These are phyloP conservation scores for Ditylenchus dipsaci DNA, from an alignment of 1,140 invertebrate species.

Conservation along the genomic window DNA sequence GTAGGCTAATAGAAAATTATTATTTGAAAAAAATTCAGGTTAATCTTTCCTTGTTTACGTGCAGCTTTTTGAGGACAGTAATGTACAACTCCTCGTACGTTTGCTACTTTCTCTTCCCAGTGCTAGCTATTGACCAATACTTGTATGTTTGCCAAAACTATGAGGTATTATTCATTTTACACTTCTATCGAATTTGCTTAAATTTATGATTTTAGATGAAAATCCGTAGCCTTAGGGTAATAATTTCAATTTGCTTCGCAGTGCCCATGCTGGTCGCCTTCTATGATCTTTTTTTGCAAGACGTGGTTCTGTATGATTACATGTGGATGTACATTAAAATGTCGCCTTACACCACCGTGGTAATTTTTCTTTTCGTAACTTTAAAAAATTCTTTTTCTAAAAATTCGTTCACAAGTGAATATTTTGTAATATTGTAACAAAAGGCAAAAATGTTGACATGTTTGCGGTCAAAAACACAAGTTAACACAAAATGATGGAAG, in stretches of 20 bases:
- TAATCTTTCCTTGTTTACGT: conserved; percentile 41
- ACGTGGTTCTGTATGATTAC: conserved; percentile 46
- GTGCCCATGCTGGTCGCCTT: conserved; percentile 51
- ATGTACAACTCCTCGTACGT: conserved; percentile 52
- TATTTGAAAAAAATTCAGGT: no score
- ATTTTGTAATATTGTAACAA: no score
- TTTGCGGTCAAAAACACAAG: no score
- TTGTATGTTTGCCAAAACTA: conserved; percentile 49
- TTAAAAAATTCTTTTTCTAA: no score
- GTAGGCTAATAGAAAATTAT: no score
- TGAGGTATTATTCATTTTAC: conserved; percentile 13
- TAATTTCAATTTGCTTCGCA: conserved; percentile 43
- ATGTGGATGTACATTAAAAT: conserved; percentile 50
- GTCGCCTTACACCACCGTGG: conserved; percentile 48
- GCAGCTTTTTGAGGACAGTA: conserved; percentile 42
- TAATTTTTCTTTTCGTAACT: conserved; percentile 6
- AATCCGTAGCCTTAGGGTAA: conserved; percentile 20
- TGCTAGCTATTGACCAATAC: conserved; percentile 51
- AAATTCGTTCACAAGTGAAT: no score
- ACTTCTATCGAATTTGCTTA: background rate
- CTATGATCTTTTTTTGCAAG: conserved; percentile 48
- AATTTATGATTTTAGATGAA: conserved; percentile 22
- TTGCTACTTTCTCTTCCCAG: conserved; percentile 49
- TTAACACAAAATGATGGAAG: no score
- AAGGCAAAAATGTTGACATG: no score